Evolutionary conservation across 2,888 invertebrate species (phyloP), one percentile per base, ranked within the genome.

Genomic region (Leptinotarsa rubiginosa): DNA sequence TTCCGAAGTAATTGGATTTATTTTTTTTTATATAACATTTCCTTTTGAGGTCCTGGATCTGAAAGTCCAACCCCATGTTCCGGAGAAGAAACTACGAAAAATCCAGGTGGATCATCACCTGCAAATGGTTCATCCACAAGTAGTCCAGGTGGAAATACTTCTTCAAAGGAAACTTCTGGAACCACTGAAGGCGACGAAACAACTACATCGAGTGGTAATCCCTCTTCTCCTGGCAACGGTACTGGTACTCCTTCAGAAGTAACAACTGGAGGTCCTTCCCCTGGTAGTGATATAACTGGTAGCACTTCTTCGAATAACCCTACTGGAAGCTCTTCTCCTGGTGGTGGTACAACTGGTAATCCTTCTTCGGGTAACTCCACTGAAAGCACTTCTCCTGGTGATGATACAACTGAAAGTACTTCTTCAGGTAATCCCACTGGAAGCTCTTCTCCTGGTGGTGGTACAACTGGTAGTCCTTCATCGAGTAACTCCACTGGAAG

Each of bases 21-120:
- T 10, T 10, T 10, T 41, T 10, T 41, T 41, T 41, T 41, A 41
- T 41, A 41, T 41, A 41, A 41, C 10, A 10, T 41, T 41, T 41
- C 10, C 41, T 41, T 41, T 41, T 41, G 12, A 41, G 41, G 41
- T 41, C 41, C 41, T 41, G 41, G 41, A 41, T 41, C 41, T 12
- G 41, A 18, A 10, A 31, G n/a, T 31, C 15, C 62, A 62, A 62
- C 62, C 31, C 22, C 62, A 62, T 22, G 62, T 62, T 62, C 62
- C 10, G 62, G 13, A 16, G 22, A 22, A 25, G n/a, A 16, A 18
- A 31, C 22, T 31, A 62, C 62, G 41, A 12, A 41, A 41, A 41
- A 10, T 31, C 31, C 50, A 50, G n/a, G 50, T 16, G n/a, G 50
- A 50, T 50, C 50, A 50, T 50, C 50, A 50, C 41, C 62, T 62